These are phyloP conservation scores for Proterorhinus semilunaris DNA, from an alignment of 2,113 vertebrate species.

Conservation along the genomic window DNA sequence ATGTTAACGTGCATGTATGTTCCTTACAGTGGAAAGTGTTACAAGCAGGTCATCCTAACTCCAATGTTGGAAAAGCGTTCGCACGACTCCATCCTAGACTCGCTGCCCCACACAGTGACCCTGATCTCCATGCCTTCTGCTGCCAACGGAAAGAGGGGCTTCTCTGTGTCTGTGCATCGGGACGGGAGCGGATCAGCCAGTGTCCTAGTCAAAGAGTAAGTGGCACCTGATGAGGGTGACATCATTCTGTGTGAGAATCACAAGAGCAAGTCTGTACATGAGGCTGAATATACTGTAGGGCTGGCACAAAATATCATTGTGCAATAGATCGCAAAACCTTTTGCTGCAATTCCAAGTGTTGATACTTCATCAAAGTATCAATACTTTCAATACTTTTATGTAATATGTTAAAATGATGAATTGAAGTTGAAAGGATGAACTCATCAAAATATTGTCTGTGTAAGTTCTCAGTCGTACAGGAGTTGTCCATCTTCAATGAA, in stretches of 20 bases:
- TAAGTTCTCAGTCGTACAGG: too few species aligned
- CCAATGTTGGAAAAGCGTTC: constrained; percentile 92
- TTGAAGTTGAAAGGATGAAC: too few species aligned
- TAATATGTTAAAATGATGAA: too few species aligned
- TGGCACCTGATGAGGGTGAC: constrained; percentile 41
- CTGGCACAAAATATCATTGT: too few species aligned
- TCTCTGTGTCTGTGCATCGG: constrained; percentile 85
- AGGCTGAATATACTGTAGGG: constrained; percentile 19
- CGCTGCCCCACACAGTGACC: constrained; percentile 90
- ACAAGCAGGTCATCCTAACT: constrained; percentile 90
- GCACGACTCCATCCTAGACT: constrained; percentile 83
- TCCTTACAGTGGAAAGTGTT: constrained; percentile 86
- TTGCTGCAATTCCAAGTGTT: too few species aligned
- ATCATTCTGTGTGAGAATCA: background rate
- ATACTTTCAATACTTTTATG: too few species aligned
- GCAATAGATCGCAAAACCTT: too few species aligned
- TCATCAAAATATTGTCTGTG: too few species aligned
- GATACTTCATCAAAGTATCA: too few species aligned
- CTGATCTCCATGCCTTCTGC: constrained; percentile 93
- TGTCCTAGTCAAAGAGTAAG: constrained; percentile 95
- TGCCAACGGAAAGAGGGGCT: constrained; percentile 86
- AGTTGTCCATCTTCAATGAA: too few species aligned
- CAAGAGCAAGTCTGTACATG: constrained; percentile 41
- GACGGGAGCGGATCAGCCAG: constrained; percentile 82
- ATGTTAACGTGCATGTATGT: background rate